Base-by-base conservation (phyloP, 2,888 invertebrate genomes). In the Drosophila flavopinicola region DNA sequence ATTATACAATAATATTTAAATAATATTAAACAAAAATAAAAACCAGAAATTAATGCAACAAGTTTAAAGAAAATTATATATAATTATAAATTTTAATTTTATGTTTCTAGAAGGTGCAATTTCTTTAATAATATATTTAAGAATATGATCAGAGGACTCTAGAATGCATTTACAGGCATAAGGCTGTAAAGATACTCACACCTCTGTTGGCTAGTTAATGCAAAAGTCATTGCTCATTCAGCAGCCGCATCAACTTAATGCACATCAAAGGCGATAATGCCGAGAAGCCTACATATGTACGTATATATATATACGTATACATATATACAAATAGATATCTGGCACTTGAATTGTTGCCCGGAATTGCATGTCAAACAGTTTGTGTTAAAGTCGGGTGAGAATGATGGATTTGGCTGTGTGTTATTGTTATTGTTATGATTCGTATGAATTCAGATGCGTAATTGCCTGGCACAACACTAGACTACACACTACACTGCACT, bases 391-490 rank as follows among this genome's bases (percentile, higher is more conserved):
- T 35, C 51, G 32, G 39, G 44, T 53, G 69, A 25, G 58, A 58
- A 54, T 73, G 68, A 68, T 73, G 68, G 74, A 74, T 66, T 68
- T 59, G 58, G 69, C 65, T 78, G 38, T 83, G n/a, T n/a, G n/a
- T n/a, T n/a, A n/a, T n/a, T n/a, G 85, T 85, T 84, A 85, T 79
- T 84, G 75, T 84, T 84, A 85, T 85, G 83, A 84, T 84, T 84
- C 85, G 73, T 64, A 64, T 70, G 83, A 84, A 84, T 82, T 83
- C 58, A 10, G 56, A 65, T 70, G 72, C 75, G 75, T 73, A 84
- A 84, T 77, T 72, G 66, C 51, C 51, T 71, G 61, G 67, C 69
- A 68, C 69, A 65, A 74, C 48, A 61, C 37, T 23, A 20, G 4
- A 20, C 42, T 45, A 35, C 30, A 41, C 2, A 38, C 29, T 27